Base-by-base conservation (phyloP, 2,797 vertebrate genomes). In the Hydrocynus forskahlii region DNA sequence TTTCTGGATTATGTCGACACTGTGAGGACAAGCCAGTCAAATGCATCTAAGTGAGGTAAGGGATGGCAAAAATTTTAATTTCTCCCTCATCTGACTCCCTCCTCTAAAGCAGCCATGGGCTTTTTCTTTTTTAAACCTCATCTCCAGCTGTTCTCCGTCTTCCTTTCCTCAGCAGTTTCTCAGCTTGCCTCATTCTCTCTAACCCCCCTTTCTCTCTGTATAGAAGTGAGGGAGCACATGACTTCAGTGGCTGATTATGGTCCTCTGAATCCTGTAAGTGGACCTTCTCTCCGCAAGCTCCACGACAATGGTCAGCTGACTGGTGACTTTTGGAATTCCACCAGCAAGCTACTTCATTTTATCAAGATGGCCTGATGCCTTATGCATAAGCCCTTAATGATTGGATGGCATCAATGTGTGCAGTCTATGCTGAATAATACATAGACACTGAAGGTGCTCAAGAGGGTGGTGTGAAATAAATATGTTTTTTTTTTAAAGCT, bases 401-500 rank as follows among this genome's bases (percentile, higher is more conserved):
- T 76, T 80, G 77, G 64, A 77, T 75, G 57, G 69, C 74, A 75
- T 81, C 70, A 71, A 62, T 72, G 68, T 79, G 71, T 81, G 64
- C 69, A 57, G 63, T 82, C 66, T 55, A 38, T 80, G 55, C 59
- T 81, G 76, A 86, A 87, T 84, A 84, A 81, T 83, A 84, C 82
- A 86, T 79, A 45, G 71, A 72, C 74, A 72, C 17, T 35, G 71
- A 72, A 83, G 75, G 69, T 85, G 79, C 67, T 75, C 14, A 38
- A 75, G 75, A 84, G 73, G 80, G 81, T 29, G 13, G 25, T 12
- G 13, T 52, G 43, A 45, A 45, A 45, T 45, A 45, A 45, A 8
- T 45, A 45, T 45, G 43, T 45, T 35, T 35, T 35, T 35, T 35
- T 45, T 8, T 12, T 35, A 43, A 12, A 0, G 0, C 7, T 76